These are phyloP conservation scores for Drosophila leontia DNA, from an alignment of 1,140 invertebrate species.

Conservation along the genomic window DNA sequence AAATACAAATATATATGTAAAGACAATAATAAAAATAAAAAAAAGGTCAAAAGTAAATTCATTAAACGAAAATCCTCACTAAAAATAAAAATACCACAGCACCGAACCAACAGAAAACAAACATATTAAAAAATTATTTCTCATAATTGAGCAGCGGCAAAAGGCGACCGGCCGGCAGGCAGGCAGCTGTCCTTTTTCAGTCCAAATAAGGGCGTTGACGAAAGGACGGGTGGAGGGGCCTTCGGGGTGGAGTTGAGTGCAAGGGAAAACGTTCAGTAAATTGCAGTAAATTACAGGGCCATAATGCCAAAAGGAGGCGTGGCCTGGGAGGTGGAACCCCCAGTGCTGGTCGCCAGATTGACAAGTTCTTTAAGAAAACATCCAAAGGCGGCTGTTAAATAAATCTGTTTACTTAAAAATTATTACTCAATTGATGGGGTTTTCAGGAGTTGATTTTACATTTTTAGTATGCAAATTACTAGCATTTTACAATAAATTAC, in stretches of 20 bases:
- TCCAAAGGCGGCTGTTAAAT: constrained; percentile 12
- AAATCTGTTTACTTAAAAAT: constrained; percentile 21
- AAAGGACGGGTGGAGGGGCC: neutral
- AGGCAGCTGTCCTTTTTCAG: constrained; percentile 43
- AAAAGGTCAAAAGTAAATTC: constrained; percentile 57
- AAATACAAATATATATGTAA: constrained; percentile 42
- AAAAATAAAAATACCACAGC: constrained; percentile 17
- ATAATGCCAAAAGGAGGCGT: constrained; percentile 45
- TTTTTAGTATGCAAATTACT: constrained; percentile 7
- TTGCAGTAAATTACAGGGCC: constrained; percentile 67
- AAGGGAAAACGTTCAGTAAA: constrained; percentile 65
- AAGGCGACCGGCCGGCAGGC: constrained; percentile 24
- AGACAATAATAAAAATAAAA: constrained; percentile 30
- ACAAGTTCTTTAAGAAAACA: constrained; percentile 42
- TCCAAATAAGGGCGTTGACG: constrained; percentile 39
- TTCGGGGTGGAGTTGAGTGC: constrained; percentile 10
- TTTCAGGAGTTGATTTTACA: constrained; percentile 1
- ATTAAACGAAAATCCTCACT: constrained; percentile 67
- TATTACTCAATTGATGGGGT: constrained; percentile 27
- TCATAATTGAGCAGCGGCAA: constrained; percentile 70
- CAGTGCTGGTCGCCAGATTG: constrained; percentile 33
- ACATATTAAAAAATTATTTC: constrained; percentile 74
- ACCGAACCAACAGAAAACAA: constrained; percentile 45
- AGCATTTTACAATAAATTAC: neutral
- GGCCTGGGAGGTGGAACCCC: constrained; percentile 11